phyloP scores from a whole-genome alignment of 2,113 vertebrate species.

The Epinephelus cyanopodus region DNA sequence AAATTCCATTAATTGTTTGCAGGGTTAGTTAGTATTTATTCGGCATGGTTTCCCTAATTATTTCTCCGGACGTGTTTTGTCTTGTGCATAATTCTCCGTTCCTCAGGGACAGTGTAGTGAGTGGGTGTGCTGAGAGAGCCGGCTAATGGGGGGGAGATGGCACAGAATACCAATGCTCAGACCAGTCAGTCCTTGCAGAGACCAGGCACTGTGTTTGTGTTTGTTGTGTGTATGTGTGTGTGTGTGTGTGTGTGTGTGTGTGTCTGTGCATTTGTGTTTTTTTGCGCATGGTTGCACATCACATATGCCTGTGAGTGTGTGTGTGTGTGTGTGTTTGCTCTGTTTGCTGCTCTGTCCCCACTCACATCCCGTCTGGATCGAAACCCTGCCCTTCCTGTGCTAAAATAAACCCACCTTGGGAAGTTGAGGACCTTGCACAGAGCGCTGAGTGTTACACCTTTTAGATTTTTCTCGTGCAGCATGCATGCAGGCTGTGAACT shows the following conservation, averaged over 20 bases:
- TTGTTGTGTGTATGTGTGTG: constrained; percentile 15
- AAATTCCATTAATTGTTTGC: constrained; percentile 74
- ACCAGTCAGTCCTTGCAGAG: constrained; percentile 60
- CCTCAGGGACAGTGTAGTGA: constrained; percentile 64
- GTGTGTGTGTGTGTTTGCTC: constrained; percentile 1
- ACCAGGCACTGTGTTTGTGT: constrained; percentile 63
- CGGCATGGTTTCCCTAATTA: constrained; percentile 75
- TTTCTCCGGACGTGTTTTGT: constrained; percentile 79
- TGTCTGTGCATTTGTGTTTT: constrained; percentile 23
- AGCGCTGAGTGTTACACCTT: constrained; percentile 72
- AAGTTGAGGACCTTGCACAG: constrained; percentile 75
- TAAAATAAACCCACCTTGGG: constrained; percentile 84
- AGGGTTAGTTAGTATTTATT: constrained; percentile 76
- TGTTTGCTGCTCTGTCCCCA: constrained; percentile 66
- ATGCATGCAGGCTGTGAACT: constrained; percentile 8
- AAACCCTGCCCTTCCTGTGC: constrained; percentile 84
- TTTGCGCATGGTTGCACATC: constrained; percentile 58
- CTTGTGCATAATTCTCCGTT: constrained; percentile 74
- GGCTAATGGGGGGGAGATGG: constrained; percentile 75
- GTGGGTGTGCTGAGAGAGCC: constrained; percentile 71
- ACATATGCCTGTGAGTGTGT: constrained; percentile 17
- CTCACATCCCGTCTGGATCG: constrained; percentile 80
- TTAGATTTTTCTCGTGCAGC: constrained; percentile 54
- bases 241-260: constrained; percentile 19
- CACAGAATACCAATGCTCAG: constrained; percentile 81